These are phyloP conservation scores for Paradoxurus hermaphroditus DNA, from an alignment of 2,113 vertebrate species.

Conservation along the genomic window DNA sequence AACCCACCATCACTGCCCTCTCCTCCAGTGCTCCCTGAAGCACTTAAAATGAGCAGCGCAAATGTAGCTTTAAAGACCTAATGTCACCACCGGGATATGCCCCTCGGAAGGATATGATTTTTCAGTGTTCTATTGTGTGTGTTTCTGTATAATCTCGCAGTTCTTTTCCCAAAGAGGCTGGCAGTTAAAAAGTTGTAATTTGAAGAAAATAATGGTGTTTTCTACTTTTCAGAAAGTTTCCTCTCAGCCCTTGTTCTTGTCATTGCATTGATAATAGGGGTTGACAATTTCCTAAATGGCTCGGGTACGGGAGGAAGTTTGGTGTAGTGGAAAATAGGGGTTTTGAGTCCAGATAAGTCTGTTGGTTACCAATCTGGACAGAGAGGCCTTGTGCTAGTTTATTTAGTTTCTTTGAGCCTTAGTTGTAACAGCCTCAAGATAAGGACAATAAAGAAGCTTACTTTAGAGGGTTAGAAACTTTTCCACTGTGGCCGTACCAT, in stretches of 20 bases:
- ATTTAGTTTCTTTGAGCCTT: neutral
- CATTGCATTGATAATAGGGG: neutral
- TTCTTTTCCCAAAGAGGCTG: neutral
- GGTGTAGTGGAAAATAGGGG: neutral
- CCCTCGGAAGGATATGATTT: neutral
- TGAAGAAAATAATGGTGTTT: neutral
- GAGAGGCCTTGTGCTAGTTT: neutral
- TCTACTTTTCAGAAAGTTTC: neutral
- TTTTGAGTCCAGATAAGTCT: neutral
- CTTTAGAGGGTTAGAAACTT: neutral
- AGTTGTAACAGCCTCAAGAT: neutral
- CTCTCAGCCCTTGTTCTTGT: neutral
- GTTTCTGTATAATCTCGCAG: neutral
- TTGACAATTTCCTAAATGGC: neutral
- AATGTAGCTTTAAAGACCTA: neutral
- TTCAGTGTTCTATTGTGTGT: neutral
- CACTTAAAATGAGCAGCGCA: neutral
- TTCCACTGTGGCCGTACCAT: neutral
- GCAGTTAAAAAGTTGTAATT: neutral
- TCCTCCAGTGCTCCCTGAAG: neutral
- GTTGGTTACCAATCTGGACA: neutral
- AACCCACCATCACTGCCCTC: accelerated
- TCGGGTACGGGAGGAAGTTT: neutral
- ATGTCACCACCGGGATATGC: neutral
- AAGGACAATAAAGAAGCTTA: neutral